Base-by-base conservation (phyloP, 2,888 invertebrate genomes). In the Dermolepida albohirtum region DNA sequence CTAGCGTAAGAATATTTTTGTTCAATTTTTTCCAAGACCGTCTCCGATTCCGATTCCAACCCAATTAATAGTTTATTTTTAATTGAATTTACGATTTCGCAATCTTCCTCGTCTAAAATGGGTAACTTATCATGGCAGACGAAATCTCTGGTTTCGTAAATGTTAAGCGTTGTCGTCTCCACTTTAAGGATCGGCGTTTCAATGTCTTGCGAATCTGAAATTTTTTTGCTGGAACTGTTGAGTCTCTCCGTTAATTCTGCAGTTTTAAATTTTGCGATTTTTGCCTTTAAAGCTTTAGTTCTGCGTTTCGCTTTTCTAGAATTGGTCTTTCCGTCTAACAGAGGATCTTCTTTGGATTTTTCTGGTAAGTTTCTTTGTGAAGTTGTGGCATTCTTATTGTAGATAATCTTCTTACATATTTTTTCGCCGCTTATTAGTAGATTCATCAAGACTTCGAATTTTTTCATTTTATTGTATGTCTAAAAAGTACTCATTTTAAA, bases 241-340 rank as follows among this genome's bases (percentile, higher is more conserved):
- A 74, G 59, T 47, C 77, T 63, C 69, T 76, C 76, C 0, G 73
- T 72, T 1, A 78, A 59, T 64, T 79, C 77, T 12, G 77, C 75
- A 47, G 70, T 78, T 70, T 79, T 78, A 41, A 78, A 75, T 72
- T 78, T 79, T 6, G 74, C 74, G 8, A 78, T 73, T 74, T 78
- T 80, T 5, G 77, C 74, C 67, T 78, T 79, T 50, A 76, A 52
- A 1, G 77, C 75, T 74, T 78, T 79, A 5, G 77, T 73, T 10
- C 79, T 72, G 8, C 78, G 69, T 73, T 76, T 77, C 6, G 74
- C 74, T 64, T 77, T 78, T 70, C 78, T 81, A 0, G 74, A 64
- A 44, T 64, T 70, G 12, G 54, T 44, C 65, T 71, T 71, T 14
- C 16, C 44, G 47, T 70, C 71, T 16, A 16, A 57, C 43, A 62